These are phyloP conservation scores for Lota lota DNA, from an alignment of 2,113 vertebrate genomes.

Conservation along the genomic window DNA sequence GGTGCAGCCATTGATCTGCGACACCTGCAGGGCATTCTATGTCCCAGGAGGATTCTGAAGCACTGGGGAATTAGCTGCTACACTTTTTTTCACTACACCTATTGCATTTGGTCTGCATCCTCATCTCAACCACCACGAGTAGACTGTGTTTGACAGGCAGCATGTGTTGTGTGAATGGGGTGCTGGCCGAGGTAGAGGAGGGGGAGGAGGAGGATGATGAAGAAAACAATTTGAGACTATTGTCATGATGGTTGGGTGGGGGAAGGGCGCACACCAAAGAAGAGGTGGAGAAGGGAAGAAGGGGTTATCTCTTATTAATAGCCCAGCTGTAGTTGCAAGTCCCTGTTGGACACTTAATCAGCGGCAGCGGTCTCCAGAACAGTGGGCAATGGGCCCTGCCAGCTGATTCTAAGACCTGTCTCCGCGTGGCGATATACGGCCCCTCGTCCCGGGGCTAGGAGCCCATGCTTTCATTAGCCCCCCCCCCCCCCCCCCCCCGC, in stretches of 20 bases:
- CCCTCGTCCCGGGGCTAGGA: constrained; percentile 45
- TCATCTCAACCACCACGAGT: constrained; percentile 19
- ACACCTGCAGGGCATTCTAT: constrained; percentile 49
- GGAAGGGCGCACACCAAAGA: constrained; percentile 32
- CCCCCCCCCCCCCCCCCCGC: constrained; percentile 45
- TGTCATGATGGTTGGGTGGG: constrained; percentile 32
- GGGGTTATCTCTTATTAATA: constrained; percentile 79
- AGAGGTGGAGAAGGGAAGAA: constrained; percentile 26
- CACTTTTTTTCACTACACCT: background rate
- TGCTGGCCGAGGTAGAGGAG: constrained; percentile 28
- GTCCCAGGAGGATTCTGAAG: constrained; percentile 24
- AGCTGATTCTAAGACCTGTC: constrained; percentile 76
- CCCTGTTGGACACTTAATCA: constrained; percentile 75
- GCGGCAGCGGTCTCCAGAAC: constrained; percentile 65
- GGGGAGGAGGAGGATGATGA: constrained; percentile 51
- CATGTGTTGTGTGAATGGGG: constrained; percentile 37
- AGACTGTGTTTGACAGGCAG: constrained; percentile 55
- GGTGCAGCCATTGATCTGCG: constrained; percentile 70
- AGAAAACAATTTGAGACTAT: constrained; percentile 47
- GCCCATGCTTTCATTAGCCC: constrained; percentile 67
- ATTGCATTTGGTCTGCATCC: constrained; percentile 4
- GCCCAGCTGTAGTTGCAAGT: constrained; percentile 70
- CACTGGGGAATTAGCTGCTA: constrained; percentile 30
- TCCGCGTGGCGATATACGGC: constrained; percentile 65
- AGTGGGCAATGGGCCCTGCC: constrained; percentile 58